Conservation (phyloP, 2,888 invertebrate species). For the Leucophenga montana region DNA sequence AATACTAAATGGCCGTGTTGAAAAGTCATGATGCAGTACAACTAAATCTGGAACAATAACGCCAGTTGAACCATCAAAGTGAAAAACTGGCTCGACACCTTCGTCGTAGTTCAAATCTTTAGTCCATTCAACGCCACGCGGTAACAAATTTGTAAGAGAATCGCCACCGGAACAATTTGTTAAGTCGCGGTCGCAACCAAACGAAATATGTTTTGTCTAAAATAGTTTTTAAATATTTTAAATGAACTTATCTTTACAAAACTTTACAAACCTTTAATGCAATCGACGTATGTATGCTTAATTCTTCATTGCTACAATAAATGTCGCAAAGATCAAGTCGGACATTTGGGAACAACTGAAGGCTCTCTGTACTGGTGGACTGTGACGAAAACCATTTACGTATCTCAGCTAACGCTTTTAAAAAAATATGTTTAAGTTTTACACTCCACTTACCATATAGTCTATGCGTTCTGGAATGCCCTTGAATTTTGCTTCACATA, state of each 20-base stretch:
- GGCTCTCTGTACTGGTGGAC: constrained; percentile 69
- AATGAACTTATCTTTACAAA: neutral
- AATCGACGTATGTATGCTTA: constrained; percentile 70
- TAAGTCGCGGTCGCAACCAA: constrained; percentile 93
- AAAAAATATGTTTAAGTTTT: neutral
- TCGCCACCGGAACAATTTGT: constrained; percentile 67
- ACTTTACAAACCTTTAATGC: constrained; percentile 65
- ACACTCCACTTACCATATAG: constrained; percentile 65
- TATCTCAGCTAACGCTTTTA: neutral
- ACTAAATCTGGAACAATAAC: constrained; percentile 86
- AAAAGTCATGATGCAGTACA: constrained; percentile 78
- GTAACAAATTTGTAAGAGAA: constrained; percentile 65
- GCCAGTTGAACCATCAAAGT: constrained; percentile 95
- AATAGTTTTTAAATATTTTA: constrained; percentile 9
- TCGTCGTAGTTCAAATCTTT: constrained; percentile 87
- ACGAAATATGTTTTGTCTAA: constrained; percentile 84
- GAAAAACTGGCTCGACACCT: constrained; percentile 92
- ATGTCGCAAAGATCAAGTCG: constrained; percentile 73
- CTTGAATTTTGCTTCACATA: constrained; percentile 85
- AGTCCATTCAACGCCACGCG: constrained; percentile 84
- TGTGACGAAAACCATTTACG: constrained; percentile 38
- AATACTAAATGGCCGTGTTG: constrained; percentile 89
- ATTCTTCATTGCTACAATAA: constrained; percentile 69
- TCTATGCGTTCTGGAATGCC: constrained; percentile 76
- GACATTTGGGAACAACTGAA: constrained; percentile 72